phyloP scores from a whole-genome alignment of 2,797 vertebrate species.

The Onychomys torridus region DNA sequence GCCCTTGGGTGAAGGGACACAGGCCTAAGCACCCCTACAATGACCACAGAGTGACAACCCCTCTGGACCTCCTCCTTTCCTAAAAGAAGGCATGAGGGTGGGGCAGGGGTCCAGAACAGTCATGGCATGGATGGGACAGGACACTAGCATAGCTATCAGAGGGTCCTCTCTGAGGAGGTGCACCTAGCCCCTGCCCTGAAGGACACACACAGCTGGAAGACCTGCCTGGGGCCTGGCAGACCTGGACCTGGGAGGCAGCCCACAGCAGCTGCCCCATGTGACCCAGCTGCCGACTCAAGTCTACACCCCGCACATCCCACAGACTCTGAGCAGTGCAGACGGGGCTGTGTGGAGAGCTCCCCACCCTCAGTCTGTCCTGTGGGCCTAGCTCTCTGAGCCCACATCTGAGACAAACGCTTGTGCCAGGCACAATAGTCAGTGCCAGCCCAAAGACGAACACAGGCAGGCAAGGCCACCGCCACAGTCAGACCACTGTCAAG shows the following conservation, averaged over 20 bases:
- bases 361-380: background rate
- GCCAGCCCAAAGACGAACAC: background rate
- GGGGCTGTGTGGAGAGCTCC: too few species aligned
- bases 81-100: background rate
- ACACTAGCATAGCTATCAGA: background rate
- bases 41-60: background rate
- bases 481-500: background rate
- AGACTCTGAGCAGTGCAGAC: background rate
- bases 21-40: too few species aligned
- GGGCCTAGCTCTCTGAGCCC: background rate
- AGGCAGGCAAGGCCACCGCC: background rate
- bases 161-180: background rate
- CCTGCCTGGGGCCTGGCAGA: background rate
- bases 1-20: background rate
- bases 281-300: background rate
- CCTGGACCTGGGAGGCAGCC: background rate
- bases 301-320: background rate
- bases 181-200: background rate
- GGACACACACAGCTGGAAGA: constrained; percentile 48
- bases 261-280: background rate
- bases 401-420: background rate
- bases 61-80: background rate
- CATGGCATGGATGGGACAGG: fast-evolving
- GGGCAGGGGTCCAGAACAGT: background rate
- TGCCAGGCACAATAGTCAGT: background rate